Percentiles rank a stretch among this genome's conserved stretches.
Evolutionary conservation across 2,113 vertebrate species (phyloP).

Genomic region (Probosciger aterrimus): DNA sequence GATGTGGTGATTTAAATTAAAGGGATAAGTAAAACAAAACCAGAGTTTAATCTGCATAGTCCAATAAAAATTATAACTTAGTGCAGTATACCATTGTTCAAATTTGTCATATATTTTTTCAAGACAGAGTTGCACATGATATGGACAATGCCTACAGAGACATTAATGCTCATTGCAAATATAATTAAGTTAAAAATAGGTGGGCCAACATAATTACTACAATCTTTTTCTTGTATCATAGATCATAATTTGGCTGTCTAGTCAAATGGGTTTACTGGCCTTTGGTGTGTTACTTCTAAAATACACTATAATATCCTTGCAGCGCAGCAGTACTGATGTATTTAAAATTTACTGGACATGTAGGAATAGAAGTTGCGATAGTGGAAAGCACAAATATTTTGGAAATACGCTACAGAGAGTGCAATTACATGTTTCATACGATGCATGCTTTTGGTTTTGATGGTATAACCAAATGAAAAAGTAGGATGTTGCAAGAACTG

Average conservation of each 20-base stretch:
- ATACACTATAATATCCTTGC: background rate
- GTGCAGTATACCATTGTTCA: background rate
- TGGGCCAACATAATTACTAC: background rate
- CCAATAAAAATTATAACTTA: background rate
- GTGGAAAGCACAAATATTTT: background rate
- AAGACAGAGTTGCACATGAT: background rate
- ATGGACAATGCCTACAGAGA: background rate
- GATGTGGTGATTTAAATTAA: background rate
- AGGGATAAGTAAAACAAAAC: background rate
- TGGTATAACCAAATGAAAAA: background rate
- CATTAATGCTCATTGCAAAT: background rate
- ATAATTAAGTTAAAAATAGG: background rate
- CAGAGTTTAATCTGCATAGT: background rate
- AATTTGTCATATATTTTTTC: background rate
- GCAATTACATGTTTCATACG: background rate
- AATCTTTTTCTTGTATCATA: background rate
- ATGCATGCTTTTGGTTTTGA: background rate
- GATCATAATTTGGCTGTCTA: background rate
- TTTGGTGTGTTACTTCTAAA: background rate
- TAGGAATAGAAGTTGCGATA: background rate
- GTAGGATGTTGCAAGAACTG: background rate
- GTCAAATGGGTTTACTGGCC: background rate
- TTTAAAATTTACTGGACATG: background rate
- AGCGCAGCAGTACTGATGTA: background rate
- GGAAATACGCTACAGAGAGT: background rate